phyloP scores from a whole-genome alignment of 2,888 invertebrate genomes.

The Drosophila nr. fundita region DNA sequence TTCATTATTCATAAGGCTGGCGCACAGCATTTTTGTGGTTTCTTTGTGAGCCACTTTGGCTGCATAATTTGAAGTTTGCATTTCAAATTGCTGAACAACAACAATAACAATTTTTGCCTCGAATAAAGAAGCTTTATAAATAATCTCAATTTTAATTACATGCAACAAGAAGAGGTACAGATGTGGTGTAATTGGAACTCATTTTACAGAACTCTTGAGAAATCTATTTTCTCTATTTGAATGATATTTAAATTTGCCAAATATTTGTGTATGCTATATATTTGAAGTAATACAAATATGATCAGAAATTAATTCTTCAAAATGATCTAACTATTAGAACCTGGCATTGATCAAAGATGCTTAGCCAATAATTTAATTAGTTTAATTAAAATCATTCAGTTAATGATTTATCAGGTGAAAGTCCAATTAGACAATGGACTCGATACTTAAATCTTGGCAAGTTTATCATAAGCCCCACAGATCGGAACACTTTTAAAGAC shows the following conservation, averaged over 20 bases:
- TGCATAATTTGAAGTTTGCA: slow-evolving; percentile 47
- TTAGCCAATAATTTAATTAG: not conserved
- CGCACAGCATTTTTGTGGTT: slow-evolving; percentile 21
- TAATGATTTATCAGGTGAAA: not conserved
- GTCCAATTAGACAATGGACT: too few species aligned
- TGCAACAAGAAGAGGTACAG: not conserved
- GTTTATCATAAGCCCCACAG: not conserved
- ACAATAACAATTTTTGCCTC: not conserved
- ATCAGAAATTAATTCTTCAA: not conserved
- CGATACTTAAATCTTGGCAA: not conserved
- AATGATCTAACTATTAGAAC: not conserved
- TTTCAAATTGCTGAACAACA: not conserved
- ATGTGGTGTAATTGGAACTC: not conserved
- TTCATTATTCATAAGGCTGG: slow-evolving; percentile 33
- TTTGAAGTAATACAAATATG: not conserved
- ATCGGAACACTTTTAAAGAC: not conserved
- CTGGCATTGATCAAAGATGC: not conserved
- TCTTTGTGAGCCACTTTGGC: slow-evolving; percentile 21
- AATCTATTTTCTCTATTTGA: not conserved
- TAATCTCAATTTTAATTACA: not conserved
- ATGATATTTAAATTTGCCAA: not conserved
- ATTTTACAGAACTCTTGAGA: not conserved
- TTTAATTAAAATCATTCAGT: not conserved
- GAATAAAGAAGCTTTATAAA: not conserved
- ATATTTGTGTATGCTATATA: not conserved